Evolutionary conservation across 2,113 vertebrate species (phyloP), one percentile per base, ranked within the genome.

Genomic region (Phalacrocorax carbo): DNA sequence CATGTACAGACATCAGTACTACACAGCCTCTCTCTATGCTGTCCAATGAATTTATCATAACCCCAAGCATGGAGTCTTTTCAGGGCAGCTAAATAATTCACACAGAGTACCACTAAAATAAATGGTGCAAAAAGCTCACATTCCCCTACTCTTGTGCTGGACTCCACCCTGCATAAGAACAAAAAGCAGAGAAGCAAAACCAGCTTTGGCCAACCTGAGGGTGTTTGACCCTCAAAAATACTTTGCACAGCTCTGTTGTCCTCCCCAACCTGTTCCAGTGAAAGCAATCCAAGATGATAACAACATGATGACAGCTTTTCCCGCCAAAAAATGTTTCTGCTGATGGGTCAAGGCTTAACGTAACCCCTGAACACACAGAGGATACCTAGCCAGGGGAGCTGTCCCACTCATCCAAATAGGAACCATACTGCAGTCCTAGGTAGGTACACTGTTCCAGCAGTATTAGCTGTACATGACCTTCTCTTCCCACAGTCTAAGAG

Each of bases 281-380:
- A 68, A 82, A 88, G 40, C n/a, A 73, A 27, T n/a, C 27, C 38
- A 69, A 81, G 38, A 57, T 13, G 16, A 42, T 60, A 58, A 61
- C 19, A 40, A 65, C 21, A 73, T 0, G 1, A 64, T 23, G 15
- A 73, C 0, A 64, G 51, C n/a, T 44, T 51, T 51, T 91, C 46
- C n/a, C 40, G 81, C 12, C 13, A 91, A 65, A 72, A 86, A 86
- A 46, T 38, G 14, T 13, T 80, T 61, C 75, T 88, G 34, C 14
- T 7, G 2, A 30, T 13, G 8, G 73, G 36, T 21, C 58, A 77
- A 65, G 9, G 49, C 36, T 90, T 68, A 70, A 83, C 0, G 0
- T 15, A 70, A 61, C 4, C 11, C 68, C 55, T 15, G 9, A 7
- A 46, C 12, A 51, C 22, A 57, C 14, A 48, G 1, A 42, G 40